Evolutionary conservation across 2,113 vertebrate species (phyloP), one percentile per base, ranked within the genome.

Genomic region (Cavia aperea): DNA sequence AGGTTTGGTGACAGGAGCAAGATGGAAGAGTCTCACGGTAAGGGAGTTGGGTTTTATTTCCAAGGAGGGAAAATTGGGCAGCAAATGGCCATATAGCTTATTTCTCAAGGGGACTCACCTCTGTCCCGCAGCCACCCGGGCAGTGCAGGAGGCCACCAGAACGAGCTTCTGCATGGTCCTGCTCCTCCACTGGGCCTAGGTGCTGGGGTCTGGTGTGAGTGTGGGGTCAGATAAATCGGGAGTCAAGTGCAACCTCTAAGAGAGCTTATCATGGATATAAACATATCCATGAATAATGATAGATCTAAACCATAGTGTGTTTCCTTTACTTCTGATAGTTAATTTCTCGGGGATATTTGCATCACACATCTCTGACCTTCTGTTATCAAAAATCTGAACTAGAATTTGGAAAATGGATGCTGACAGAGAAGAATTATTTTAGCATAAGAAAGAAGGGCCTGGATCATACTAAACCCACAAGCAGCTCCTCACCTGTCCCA

Each of bases 111-210:
- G 8, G 31, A 26, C 56, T 70, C n/a, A 2, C 18, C 72, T 19
- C 11, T 58, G 1, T 19, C 8, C 56, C 7, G 29, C 3, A 54
- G 26, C 65, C 58, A 24, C 14, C 3, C 16, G 16, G 66, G 77
- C 43, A 54, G 14, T 1, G 5, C 46, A 1, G 14, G 49, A 43
- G 82, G 39, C 2, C 1, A 19, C 11, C 46, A 7, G 51, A 26
- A 51, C 13, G 56, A 18, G 6, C 24, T 13, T 4, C 19, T 4
- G n/a, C 33, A 0, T 0, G 29, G 21, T 26, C 65, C 19, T 12
- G 1, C 4, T 4, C 36, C 58, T 51, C 46, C 4, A 0, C 5
- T 23, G 33, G 58, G 15, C 21, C 0, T 5, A 33, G 15, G 0
- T 12, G 19, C 1, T 11, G 39, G n/a, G 54, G 7, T 10, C 51